Conservation (phyloP, 2,888 invertebrate genomes). For the Palloptera scutellata region DNA sequence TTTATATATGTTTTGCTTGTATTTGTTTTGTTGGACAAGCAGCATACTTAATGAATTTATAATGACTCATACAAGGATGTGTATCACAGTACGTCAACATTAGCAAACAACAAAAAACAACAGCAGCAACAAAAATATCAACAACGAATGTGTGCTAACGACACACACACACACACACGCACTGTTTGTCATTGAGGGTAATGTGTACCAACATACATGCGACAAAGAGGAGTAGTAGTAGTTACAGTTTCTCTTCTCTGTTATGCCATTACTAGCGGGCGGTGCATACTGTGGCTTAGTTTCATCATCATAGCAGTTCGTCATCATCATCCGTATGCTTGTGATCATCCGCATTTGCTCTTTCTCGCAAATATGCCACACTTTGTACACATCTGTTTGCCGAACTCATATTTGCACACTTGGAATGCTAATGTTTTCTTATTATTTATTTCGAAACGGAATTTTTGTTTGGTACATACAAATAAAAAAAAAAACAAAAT, state of each 20-base stretch:
- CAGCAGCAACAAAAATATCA: not conserved
- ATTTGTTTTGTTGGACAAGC: not conserved
- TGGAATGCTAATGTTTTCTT: no score
- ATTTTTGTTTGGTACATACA: no score
- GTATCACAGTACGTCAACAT: not conserved
- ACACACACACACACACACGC: not conserved
- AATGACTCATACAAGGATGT: conserved; percentile 14
- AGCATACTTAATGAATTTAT: conserved; percentile 18
- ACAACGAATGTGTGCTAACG: no score
- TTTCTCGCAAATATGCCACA: not conserved
- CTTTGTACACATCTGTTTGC: no score
- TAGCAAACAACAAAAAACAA: not conserved
- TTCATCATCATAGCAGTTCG: conserved; percentile 1
- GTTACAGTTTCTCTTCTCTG: not conserved
- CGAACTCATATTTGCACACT: no score
- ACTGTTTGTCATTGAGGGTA: not conserved
- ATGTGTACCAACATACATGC: not conserved
- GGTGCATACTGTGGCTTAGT: not conserved
- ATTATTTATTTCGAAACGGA: no score
- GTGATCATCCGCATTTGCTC: not conserved
- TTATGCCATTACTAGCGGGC: not conserved
- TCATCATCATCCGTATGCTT: not conserved
- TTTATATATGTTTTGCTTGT: conserved; percentile 5
- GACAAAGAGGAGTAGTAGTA: not conserved
- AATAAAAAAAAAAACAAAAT: no score